Conservation (phyloP, 2,113 vertebrate species). For the Podilymbus podiceps region DNA sequence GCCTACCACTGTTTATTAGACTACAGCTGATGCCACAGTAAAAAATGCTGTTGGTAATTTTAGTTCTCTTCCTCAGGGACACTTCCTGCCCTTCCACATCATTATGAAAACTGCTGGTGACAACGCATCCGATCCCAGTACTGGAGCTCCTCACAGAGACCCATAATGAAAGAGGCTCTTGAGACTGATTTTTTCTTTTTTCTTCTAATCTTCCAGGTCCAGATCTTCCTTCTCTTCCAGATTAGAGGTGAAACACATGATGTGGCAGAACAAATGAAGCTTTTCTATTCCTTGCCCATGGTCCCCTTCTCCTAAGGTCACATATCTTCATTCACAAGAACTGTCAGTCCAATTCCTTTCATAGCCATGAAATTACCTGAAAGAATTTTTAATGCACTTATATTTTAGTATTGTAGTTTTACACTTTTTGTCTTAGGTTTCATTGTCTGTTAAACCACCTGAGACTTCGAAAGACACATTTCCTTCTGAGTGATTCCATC, state of each 20-base stretch:
- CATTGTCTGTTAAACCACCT: neutral
- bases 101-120: slow-evolving; percentile 24
- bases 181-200: neutral
- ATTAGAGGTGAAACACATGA: neutral
- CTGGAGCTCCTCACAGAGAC: neutral
- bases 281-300: neutral
- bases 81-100: slow-evolving; percentile 21
- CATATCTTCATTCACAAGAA: slow-evolving; percentile 10
- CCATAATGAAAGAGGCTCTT: neutral
- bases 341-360: neutral
- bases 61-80: slow-evolving; percentile 29
- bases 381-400: neutral
- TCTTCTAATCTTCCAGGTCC: neutral
- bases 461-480: neutral
- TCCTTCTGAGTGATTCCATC: neutral
- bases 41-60: slow-evolving; percentile 39
- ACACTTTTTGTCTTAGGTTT: neutral
- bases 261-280: neutral
- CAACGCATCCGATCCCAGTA: neutral
- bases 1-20: slow-evolving; percentile 41
- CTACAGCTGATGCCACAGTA: slow-evolving; percentile 43
- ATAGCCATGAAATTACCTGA: neutral
- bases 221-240: neutral
- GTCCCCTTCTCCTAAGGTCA: neutral
- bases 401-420: slow-evolving; percentile 19